Conservation (phyloP, 2,113 vertebrate genomes). For the Hoplias malabaricus region DNA sequence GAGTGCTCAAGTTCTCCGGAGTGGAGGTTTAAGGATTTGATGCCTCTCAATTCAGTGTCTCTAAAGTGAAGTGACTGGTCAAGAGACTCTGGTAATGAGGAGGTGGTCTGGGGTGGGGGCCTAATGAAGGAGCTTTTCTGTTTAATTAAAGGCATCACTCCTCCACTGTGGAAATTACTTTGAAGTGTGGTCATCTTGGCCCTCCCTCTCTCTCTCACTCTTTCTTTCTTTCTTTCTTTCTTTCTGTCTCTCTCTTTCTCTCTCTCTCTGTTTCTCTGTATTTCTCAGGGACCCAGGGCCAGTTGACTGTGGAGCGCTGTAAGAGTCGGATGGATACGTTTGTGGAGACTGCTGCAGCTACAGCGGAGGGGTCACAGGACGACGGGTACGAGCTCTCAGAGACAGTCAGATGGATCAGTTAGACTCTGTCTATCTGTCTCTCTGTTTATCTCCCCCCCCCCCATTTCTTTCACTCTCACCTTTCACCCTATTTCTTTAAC, state of each 20-base stretch:
- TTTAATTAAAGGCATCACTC: constrained; percentile 33
- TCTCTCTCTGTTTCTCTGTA: neutral
- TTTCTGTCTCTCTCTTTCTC: neutral
- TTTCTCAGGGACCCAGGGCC: constrained; percentile 69
- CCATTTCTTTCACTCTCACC: too few relatives aligned
- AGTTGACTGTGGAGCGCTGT: constrained; percentile 68
- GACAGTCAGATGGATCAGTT: too few relatives aligned
- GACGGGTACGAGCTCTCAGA: constrained; percentile 68
- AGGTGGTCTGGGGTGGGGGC: neutral
- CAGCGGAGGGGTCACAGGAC: constrained; percentile 62
- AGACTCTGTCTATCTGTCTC: too few relatives aligned
- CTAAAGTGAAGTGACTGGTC: constrained; percentile 12
- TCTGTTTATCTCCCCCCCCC: too few relatives aligned
- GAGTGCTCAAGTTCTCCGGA: constrained; percentile 3
- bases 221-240: constrained; percentile 4
- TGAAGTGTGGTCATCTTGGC: neutral
- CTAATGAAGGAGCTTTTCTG: constrained; percentile 12
- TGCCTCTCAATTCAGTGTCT: neutral
- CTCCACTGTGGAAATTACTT: constrained; percentile 23
- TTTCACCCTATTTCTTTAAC: too few relatives aligned
- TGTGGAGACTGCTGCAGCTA: constrained; percentile 56
- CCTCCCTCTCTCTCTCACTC: neutral
- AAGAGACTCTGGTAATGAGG: neutral
- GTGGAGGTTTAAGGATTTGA: neutral
- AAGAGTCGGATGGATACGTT: constrained; percentile 75